Percentiles rank a stretch among this genome's conserved stretches.
These are phyloP conservation scores for Periophthalmus magnuspinnatus DNA, from an alignment of 2,797 vertebrate genomes.

Conservation along the genomic window DNA sequence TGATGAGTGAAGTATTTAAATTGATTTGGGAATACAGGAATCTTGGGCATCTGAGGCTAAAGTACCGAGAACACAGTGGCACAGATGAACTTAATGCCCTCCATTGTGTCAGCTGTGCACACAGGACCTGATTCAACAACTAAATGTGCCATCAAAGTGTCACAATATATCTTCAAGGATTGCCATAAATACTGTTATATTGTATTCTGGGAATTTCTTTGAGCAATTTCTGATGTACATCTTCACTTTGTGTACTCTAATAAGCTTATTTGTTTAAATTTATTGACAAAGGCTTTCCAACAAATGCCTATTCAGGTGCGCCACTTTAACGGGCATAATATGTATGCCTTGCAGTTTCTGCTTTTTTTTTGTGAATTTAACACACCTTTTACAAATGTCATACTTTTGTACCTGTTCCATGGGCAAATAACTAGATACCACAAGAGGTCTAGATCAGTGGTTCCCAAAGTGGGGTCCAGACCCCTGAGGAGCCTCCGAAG, in stretches of 20 bases:
- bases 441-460: too few relatives aligned
- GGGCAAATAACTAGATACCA: too few relatives aligned
- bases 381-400: too few relatives aligned
- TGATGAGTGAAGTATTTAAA: slow-evolving; percentile 32
- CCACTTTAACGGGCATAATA: neutral
- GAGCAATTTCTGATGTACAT: too few relatives aligned
- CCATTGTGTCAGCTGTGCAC: slow-evolving; percentile 17
- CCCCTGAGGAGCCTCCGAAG: too few relatives aligned
- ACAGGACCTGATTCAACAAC: slow-evolving; percentile 2
- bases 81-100: slow-evolving; percentile 4
- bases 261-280: neutral
- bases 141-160: neutral
- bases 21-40: slow-evolving; percentile 54
- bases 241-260: too few relatives aligned
- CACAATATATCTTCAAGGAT: neutral
- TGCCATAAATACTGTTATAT: neutral
- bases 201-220: too few relatives aligned
- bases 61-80: slow-evolving; percentile 14
- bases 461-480: too few relatives aligned
- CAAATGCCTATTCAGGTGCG: neutral
- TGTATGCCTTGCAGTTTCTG: neutral
- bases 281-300: neutral
- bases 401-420: too few relatives aligned
- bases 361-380: neutral
- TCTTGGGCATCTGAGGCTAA: slow-evolving; percentile 23